Conservation (phyloP, 2,888 invertebrate genomes). For the Mesorhabditis sp. region DNA sequence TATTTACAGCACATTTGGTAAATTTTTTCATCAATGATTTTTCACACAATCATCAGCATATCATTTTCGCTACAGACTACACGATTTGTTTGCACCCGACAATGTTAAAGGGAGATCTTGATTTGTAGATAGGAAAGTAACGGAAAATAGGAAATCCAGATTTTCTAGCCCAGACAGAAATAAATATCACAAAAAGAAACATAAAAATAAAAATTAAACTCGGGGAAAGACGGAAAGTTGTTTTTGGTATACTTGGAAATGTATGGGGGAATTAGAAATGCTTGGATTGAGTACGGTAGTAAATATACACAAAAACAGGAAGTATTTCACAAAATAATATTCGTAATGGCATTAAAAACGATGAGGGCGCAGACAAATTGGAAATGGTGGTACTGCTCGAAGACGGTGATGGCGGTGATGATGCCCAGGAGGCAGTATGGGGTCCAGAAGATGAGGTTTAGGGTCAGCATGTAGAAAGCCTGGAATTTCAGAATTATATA, state of each 20-base stretch:
- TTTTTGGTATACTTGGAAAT: not conserved
- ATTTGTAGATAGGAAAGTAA: too few relatives aligned
- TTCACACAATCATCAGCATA: too few relatives aligned
- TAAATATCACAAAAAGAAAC: too few relatives aligned
- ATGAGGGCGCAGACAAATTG: conserved; percentile 38
- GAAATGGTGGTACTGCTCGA: conserved; percentile 22
- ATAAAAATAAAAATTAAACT: too few relatives aligned
- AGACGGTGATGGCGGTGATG: conserved; percentile 23
- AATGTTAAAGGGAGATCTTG: too few relatives aligned
- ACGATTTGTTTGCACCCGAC: too few relatives aligned
- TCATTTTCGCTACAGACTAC: too few relatives aligned
- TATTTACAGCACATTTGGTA: too few relatives aligned
- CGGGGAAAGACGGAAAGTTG: too few relatives aligned
- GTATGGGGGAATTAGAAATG: not conserved
- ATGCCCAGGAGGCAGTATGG: conserved; percentile 37
- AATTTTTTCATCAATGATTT: too few relatives aligned
- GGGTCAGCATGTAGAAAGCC: conserved; percentile 37
- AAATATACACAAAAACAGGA: not conserved
- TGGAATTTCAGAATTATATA: conserved; percentile 10
- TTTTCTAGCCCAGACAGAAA: too few relatives aligned
- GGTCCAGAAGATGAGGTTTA: conserved; percentile 39
- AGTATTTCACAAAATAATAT: conserved; percentile 22
- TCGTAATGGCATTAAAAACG: conserved; percentile 37
- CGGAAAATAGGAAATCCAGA: too few relatives aligned
- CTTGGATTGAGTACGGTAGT: not conserved